A percentile compares a stretch with the other conserved stretches of the same genome.
Conservation (phyloP, 2,888 invertebrate genomes). For the Saturnia japonica region DNA sequence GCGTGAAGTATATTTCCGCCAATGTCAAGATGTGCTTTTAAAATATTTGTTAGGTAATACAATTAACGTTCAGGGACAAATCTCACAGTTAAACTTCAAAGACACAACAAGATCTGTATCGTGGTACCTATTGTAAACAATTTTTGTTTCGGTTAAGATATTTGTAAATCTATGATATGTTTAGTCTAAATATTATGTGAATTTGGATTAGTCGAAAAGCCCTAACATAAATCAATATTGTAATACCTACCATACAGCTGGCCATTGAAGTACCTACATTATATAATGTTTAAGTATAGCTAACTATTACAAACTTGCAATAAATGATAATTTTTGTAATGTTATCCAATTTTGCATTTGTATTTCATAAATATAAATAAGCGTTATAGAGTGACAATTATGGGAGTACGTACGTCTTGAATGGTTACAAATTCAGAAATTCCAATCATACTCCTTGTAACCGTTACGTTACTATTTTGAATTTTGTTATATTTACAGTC, state of each 20-base stretch:
- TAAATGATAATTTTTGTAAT: background rate
- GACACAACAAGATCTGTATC: too few species aligned
- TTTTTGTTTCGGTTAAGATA: background rate
- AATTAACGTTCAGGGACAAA: too few species aligned
- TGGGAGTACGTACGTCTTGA: slow-evolving; percentile 35
- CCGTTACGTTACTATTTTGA: slow-evolving; percentile 73
- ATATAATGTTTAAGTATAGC: background rate
- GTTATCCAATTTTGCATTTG: slow-evolving; percentile 9
- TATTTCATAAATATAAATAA: slow-evolving; percentile 25
- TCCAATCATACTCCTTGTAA: slow-evolving; percentile 62
- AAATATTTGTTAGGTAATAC: too few species aligned
- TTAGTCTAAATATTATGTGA: background rate
- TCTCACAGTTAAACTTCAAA: too few species aligned
- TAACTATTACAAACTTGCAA: background rate
- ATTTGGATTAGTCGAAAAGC: background rate
- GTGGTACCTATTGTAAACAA: background rate
- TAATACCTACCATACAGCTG: too few species aligned
- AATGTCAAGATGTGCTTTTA: too few species aligned
- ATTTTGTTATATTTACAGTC: slow-evolving; percentile 79
- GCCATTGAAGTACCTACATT: background rate
- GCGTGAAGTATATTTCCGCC: too few species aligned
- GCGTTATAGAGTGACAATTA: slow-evolving; percentile 34
- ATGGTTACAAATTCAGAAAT: background rate
- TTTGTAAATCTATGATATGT: background rate
- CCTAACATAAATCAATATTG: background rate